phyloP scores from a whole-genome alignment of 2,888 invertebrate genomes.

The Drosophila neotestacea region DNA sequence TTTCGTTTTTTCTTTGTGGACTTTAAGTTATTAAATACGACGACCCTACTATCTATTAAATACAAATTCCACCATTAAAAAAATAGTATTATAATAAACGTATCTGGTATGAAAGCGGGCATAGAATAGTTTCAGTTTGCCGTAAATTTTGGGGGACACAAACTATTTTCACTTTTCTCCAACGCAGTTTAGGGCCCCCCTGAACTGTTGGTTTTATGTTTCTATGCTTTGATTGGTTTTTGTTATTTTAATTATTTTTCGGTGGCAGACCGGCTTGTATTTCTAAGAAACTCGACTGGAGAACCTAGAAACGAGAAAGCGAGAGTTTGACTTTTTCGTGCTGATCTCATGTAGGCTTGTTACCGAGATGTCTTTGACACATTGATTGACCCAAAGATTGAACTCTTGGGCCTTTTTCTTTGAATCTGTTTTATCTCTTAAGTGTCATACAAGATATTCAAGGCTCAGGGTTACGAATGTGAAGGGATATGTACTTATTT shows the following conservation, averaged over 20 bases:
- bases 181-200: slow-evolving; percentile 8
- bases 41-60: slow-evolving; percentile 69
- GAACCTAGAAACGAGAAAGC: slow-evolving; percentile 49
- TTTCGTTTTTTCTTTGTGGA: slow-evolving; percentile 25
- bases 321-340: slow-evolving; percentile 67
- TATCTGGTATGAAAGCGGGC: slow-evolving; percentile 42
- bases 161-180: slow-evolving; percentile 50
- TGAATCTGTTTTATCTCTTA: background rate
- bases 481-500: too few species aligned
- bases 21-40: slow-evolving; percentile 30
- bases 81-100: slow-evolving; percentile 32
- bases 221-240: slow-evolving; percentile 68
- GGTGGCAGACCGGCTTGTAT: slow-evolving; percentile 52
- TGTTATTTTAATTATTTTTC: slow-evolving; percentile 76
- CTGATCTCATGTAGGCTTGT: slow-evolving; percentile 19
- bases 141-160: slow-evolving; percentile 53
- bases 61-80: slow-evolving; percentile 61
- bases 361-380: slow-evolving; percentile 9
- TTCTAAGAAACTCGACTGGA: slow-evolving; percentile 58
- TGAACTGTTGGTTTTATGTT: slow-evolving; percentile 40
- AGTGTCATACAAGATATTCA: background rate
- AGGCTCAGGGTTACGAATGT: too few species aligned
- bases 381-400: slow-evolving; percentile 24
- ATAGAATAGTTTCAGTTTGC: slow-evolving; percentile 43
- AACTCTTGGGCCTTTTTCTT: background rate